Evolutionary conservation across 2,797 vertebrate genomes (phyloP).

Genomic region (Tenualosa thibaudeaui): DNA sequence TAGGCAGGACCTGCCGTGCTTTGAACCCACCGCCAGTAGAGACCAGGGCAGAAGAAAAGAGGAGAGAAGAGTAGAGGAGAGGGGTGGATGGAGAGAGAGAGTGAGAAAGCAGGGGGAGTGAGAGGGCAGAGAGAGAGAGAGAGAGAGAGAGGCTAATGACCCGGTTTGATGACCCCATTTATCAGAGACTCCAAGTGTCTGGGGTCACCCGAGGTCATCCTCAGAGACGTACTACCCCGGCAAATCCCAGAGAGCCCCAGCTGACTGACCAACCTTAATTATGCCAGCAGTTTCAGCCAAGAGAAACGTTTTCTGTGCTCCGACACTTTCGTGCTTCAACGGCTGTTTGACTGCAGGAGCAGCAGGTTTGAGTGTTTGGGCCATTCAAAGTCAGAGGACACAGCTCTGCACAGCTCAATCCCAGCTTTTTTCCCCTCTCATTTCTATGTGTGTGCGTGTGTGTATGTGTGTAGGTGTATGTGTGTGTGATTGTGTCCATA

Average conservation of each 20-base stretch:
- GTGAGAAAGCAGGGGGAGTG: background rate
- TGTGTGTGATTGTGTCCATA: background rate
- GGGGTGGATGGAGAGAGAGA: background rate
- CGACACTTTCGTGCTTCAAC: background rate
- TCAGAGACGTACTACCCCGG: background rate
- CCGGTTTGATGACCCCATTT: conserved; percentile 14
- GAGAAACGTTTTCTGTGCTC: background rate
- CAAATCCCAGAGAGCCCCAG: background rate
- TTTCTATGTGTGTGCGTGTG: background rate
- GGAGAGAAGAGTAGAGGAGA: background rate
- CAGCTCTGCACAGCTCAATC: background rate
- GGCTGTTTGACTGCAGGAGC: background rate
- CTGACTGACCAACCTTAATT: background rate
- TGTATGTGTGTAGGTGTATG: background rate
- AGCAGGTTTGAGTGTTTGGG: background rate
- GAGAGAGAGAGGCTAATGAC: background rate
- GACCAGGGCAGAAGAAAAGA: background rate
- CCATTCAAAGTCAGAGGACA: background rate
- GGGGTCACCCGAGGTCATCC: background rate
- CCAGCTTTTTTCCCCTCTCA: background rate
- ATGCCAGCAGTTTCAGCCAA: background rate
- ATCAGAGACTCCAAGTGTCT: background rate
- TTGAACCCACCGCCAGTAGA: background rate
- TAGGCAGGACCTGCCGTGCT: background rate
- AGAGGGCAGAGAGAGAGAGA: background rate